Base-by-base conservation (phyloP, 2,113 vertebrate species). In the Camelus bactrianus region DNA sequence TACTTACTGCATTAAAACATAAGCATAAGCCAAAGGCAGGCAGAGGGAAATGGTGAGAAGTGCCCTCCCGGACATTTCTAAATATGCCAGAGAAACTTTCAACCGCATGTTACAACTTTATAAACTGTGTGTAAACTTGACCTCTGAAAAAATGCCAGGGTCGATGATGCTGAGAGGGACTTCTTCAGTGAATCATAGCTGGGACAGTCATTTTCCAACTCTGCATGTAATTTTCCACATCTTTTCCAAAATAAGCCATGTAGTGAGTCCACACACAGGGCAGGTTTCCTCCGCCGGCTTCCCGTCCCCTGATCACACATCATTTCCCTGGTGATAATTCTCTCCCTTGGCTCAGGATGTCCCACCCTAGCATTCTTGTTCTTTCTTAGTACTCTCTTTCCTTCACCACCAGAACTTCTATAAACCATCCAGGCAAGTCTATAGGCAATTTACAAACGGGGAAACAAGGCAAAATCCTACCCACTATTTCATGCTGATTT, bases 51-150 rank as follows among this genome's bases (percentile, higher is more conserved):
- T 60, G 79, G 42, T 88, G 62, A 96, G 73, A 94, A 75, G 85
- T 87, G 32, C 85, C 87, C 65, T 92, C 76, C 73, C 50, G 93
- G 86, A 96, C 94, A 82, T 91, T 92, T 92, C 92, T 87, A 95
- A 94, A 75, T 85, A 88, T 64, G 67, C 80, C 95, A 95, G 87
- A 88, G 86, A 97, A 88, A 96, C 52, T 93, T 95, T 89, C 94
- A 97, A 72, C 91, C 35, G 22, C 92, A 92, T 69, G 92, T 88
- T 96, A 92, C 90, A 94, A 87, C 92, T 94, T 97, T 96, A 96
- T 95, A 95, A 94, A 96, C 94, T 95, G 92, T 86, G 93, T 95
- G 85, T 93, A 97, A 98, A 97, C 84, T 92, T 83, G 89, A 97
- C 92, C 92, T 92, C 76, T 89, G 92, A 93, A 94, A 92, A 95